phyloP scores from a whole-genome alignment of 2,113 vertebrate genomes.

The Phyllostomus discolor region DNA sequence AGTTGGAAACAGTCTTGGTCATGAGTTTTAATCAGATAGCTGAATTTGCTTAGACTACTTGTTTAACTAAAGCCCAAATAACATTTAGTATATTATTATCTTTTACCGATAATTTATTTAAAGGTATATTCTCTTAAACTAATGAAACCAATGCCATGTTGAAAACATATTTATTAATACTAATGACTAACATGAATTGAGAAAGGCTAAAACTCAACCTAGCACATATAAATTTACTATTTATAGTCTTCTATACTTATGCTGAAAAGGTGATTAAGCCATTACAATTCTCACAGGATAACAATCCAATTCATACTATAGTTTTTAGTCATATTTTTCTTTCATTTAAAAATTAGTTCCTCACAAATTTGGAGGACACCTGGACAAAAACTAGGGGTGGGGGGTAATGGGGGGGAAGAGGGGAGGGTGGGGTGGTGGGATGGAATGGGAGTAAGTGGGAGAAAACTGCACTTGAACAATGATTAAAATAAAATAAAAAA shows the following conservation, averaged over 20 bases:
- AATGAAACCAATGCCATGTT: neutral
- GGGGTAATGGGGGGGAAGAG: too few relatives aligned
- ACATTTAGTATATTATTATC: neutral
- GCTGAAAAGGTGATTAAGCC: neutral
- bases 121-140: neutral
- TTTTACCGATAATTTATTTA: slow-evolving; percentile 1
- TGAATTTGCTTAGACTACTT: neutral
- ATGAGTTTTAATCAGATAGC: neutral
- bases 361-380: too few relatives aligned
- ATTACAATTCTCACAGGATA: neutral
- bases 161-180: neutral
- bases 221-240: neutral
- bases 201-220: neutral
- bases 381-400: too few relatives aligned
- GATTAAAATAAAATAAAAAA: too few relatives aligned
- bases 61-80: neutral
- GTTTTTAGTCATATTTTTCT: neutral
- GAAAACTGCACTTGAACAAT: too few relatives aligned
- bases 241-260: neutral
- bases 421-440: too few relatives aligned
- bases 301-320: neutral
- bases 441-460: too few relatives aligned
- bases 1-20: neutral
- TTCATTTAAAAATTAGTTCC: neutral
- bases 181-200: neutral